Evolutionary conservation across 2,888 invertebrate species (phyloP).

Genomic region (Epistrophella euchroma): DNA sequence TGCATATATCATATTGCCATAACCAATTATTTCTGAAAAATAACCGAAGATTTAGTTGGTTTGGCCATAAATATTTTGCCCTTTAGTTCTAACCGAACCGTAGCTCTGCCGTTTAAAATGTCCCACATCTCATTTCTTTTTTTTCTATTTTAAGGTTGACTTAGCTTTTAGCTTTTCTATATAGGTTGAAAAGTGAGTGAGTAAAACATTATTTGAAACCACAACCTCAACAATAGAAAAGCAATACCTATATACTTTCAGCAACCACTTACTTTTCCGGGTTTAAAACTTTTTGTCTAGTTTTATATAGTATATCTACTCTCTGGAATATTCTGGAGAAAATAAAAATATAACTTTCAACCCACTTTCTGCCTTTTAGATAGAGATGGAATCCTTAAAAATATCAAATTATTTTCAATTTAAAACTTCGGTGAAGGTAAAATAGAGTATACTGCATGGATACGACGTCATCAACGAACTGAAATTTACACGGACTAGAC

Average conservation of each 20-base stretch:
- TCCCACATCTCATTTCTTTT: neutral
- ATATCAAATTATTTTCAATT: constrained; percentile 63
- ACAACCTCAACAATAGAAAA: constrained; percentile 20
- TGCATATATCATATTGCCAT: constrained; percentile 49
- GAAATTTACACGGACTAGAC: neutral
- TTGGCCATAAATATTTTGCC: constrained; percentile 19
- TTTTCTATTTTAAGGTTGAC: constrained; percentile 36
- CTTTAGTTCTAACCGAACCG: neutral
- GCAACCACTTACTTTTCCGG: constrained; percentile 31
- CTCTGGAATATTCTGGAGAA: neutral
- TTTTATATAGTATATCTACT: neutral
- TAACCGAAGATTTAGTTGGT: constrained; percentile 19
- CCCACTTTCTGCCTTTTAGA: constrained; percentile 32
- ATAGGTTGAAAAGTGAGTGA: constrained; percentile 21
- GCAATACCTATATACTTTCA: constrained; percentile 17
- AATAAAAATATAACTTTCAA: constrained; percentile 43
- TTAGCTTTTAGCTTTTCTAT: constrained; percentile 34
- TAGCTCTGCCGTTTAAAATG: constrained; percentile 5
- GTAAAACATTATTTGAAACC: constrained; percentile 40
- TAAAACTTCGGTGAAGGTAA: constrained; percentile 23
- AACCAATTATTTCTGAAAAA: constrained; percentile 60
- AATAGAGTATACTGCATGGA: neutral
- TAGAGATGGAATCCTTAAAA: constrained; percentile 62
- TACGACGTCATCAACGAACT: neutral
- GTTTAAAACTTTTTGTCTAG: constrained; percentile 44